Base-by-base conservation (phyloP, 23 tunicate species). In the Phallusia fumigata region DNA sequence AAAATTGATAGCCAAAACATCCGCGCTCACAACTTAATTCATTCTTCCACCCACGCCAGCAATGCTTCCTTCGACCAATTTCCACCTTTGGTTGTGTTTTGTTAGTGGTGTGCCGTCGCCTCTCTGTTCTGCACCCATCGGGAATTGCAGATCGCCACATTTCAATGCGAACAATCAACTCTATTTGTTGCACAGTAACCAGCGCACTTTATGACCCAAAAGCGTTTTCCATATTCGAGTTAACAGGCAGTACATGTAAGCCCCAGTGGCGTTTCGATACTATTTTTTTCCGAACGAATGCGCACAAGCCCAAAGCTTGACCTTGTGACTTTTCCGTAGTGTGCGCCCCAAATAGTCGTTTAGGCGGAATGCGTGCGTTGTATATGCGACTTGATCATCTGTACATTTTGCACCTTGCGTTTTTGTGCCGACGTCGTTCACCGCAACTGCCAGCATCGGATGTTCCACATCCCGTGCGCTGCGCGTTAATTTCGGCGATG, bases 21-120 rank as follows among this genome's bases (percentile, higher is more conserved):
- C 69, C 69, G 69, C 69, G 69, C 69, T 22, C 69, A 58, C 69
- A 58, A 58, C 69, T 58, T 58, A 58, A 58, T 58, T 58, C 69
- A 58, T 21, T 58, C 69, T 58, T 58, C 69, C 69, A 58, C 69
- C 69, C 69, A 58, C 69, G 69, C 28, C 69, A 40, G 69, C 69
- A 21, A 24, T 21, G 69, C 69, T 58, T 58, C 69, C 69, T 58
- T 24, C 69, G 28, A 58, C 26, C 69, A 58, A 24, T 58, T 58
- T 58, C 69, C 69, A 58, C 69, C 69, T 1, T 16, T 22, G 69
- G 28, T 24, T 24, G 69, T 58, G 69, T 58, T 58, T 58, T 21
- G 69, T 58, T 58, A 58, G 13, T 22, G 28, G 5, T 40, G 47
- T 10, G 47, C 10, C 47, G 47, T 40, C 8, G 47, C 47, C 47